Conservation (phyloP, 2,888 invertebrate species). For the Oscheius sp. region DNA sequence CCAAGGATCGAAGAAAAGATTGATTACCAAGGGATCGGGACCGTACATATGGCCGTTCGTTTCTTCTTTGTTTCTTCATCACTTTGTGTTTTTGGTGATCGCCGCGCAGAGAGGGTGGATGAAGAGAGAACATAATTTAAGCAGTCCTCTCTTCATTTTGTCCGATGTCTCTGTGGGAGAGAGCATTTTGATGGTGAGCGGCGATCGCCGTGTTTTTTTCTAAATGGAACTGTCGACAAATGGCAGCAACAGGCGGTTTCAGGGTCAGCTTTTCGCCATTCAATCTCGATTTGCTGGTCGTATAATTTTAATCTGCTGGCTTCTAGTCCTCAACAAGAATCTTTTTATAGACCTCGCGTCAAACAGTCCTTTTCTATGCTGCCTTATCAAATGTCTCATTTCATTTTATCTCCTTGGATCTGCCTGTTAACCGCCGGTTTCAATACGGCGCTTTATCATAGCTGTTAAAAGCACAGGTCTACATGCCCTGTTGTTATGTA, state of each 20-base stretch:
- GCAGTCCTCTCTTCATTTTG: not conserved
- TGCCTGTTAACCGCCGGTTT: no score
- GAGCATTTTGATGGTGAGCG: not conserved
- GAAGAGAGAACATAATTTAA: not conserved
- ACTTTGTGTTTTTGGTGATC: not conserved
- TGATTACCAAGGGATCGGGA: constrained; percentile 7
- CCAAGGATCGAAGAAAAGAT: constrained; percentile 12
- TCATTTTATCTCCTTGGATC: no score
- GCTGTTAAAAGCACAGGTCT: no score
- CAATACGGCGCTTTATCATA: no score
- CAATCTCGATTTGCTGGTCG: no score
- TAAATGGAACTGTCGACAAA: not conserved
- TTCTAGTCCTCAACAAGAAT: no score
- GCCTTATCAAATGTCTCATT: no score
- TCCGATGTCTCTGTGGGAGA: not conserved
- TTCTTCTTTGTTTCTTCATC: constrained; percentile 22
- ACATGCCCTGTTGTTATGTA: no score
- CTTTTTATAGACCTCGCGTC: no score
- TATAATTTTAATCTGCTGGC: no score
- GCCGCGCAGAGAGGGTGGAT: not conserved
- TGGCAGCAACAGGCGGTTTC: constrained; percentile 5
- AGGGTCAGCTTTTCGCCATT: not conserved
- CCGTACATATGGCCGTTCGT: constrained; percentile 24
- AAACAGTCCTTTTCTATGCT: no score
- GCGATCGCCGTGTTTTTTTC: no score